These are phyloP conservation scores for Potamilus streckersoni DNA, from an alignment of 1,140 invertebrate species.

Conservation along the genomic window DNA sequence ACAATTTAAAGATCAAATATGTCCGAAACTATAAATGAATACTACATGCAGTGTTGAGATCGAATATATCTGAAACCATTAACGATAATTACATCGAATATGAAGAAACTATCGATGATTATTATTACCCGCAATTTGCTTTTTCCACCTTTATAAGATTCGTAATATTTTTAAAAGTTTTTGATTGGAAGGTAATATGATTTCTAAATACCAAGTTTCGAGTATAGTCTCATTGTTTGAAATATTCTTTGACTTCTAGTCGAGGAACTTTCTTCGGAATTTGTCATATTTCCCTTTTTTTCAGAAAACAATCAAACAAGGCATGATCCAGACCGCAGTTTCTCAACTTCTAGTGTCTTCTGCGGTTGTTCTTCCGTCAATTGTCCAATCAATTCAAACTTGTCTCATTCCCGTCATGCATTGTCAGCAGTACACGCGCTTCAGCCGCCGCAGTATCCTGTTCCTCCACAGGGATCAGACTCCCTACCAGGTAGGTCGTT, in stretches of 20 bases:
- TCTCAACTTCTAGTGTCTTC: neutral
- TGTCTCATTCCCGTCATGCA: conserved; percentile 15
- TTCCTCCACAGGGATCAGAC: conserved; percentile 8
- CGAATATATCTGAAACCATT: no score
- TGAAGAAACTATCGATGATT: no score
- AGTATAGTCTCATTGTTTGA: no score
- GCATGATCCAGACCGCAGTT: neutral
- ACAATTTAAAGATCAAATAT: no score
- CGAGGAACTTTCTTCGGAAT: neutral
- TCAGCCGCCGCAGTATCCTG: conserved; percentile 24
- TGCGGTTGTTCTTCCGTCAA: conserved; percentile 27
- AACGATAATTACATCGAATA: no score
- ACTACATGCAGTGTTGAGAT: no score
- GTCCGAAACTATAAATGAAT: no score
- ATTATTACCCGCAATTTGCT: no score
- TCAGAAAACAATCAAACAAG: conserved; percentile 16
- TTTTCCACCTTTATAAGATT: no score
- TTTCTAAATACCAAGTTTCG: no score
- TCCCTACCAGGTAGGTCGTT: conserved; percentile 17
- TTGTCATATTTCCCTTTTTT: conserved; percentile 2
- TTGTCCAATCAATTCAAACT: conserved; percentile 9
- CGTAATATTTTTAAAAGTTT: no score
- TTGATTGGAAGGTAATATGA: no score
- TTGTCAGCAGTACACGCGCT: conserved; percentile 27
- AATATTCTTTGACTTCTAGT: neutral